Evolutionary conservation across 1,140 invertebrate species (phyloP), one percentile per base, ranked within the genome.

Genomic region (Drosophila pandora): DNA sequence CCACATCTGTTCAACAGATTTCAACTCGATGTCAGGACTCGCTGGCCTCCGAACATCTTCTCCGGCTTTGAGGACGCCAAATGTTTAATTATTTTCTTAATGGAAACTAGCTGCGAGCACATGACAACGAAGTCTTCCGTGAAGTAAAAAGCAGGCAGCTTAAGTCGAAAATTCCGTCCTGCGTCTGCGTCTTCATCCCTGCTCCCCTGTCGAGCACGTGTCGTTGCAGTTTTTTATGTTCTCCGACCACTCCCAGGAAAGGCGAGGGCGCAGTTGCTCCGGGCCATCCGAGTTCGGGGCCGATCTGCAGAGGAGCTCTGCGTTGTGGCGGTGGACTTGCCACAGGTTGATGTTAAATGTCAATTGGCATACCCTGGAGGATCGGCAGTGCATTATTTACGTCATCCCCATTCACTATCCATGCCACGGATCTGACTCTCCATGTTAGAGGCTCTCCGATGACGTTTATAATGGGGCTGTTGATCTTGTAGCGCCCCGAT

Each of bases 81-180:
- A 85, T 87, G 83, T 88, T 75, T 88, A 88, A 88, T 88, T 88
- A 88, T 88, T 88, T 88, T 88, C 83, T 88, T 88, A 88, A 88
- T 88, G 83, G 79, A 88, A 88, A 79, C 62, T 76, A 67, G 64
- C 79, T 77, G 48, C 28, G 56, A 80, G 83, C 83, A 82, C 83
- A 88, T 76, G 84, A 88, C 83, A 87, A 53, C 60, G 65, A 65
- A 69, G 75, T 83, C 79, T 87, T 88, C 83, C 83, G 83, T 79
- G 71, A 79, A 88, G 75, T 57, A 68, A 53, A 72, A 76, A 84
- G 61, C 3, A 17, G 7, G 30, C 22, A 49, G 32, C 57, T 60
- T 23, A 2, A 30, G 28, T 8, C 45, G 3, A 55, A 73, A 54
- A 75, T 2, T 60, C 53, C 61, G 45, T 69, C 37, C 56, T 61